These are phyloP conservation scores for Drosophila mettleri DNA, from an alignment of 2,888 invertebrate genomes.

Conservation along the genomic window DNA sequence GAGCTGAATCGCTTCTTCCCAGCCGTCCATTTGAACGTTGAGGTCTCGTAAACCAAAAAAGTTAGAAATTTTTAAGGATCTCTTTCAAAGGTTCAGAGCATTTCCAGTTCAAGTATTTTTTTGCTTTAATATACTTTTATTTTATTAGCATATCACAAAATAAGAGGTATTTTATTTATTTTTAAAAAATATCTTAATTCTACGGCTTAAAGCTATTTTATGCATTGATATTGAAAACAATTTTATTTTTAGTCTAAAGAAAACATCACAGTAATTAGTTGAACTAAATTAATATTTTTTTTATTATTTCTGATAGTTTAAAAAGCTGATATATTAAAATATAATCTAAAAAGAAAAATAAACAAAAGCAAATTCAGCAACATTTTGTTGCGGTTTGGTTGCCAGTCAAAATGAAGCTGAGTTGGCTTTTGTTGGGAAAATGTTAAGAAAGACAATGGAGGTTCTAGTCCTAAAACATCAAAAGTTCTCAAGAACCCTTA, in stretches of 20 bases:
- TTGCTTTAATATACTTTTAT: neutral
- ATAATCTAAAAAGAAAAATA: constrained; percentile 7
- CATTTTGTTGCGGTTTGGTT: constrained; percentile 33
- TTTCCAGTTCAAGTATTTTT: neutral
- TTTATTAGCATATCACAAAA: constrained; percentile 50
- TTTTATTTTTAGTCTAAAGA: constrained; percentile 31
- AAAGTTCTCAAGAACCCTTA: constrained; percentile 6
- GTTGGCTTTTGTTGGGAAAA: constrained; percentile 57
- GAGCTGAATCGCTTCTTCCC: too few relatives aligned
- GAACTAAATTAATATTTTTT: constrained; percentile 59
- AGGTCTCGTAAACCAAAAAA: too few relatives aligned
- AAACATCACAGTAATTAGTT: constrained; percentile 77
- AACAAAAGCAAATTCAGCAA: constrained; percentile 71
- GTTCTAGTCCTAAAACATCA: constrained; percentile 27
- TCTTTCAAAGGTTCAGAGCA: neutral
- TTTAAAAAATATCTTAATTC: constrained; percentile 28
- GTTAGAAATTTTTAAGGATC: too few relatives aligned
- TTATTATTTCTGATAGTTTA: constrained; percentile 33
- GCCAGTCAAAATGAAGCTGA: constrained; percentile 60
- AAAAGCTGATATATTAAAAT: constrained; percentile 28
- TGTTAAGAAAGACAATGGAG: constrained; percentile 21
- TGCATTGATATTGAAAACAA: constrained; percentile 20
- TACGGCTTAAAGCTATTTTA: constrained; percentile 8
- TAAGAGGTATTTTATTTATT: constrained; percentile 42
- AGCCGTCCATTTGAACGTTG: too few relatives aligned